phyloP scores from a whole-genome alignment of 2,113 vertebrate species.

The Rhineura floridana region DNA sequence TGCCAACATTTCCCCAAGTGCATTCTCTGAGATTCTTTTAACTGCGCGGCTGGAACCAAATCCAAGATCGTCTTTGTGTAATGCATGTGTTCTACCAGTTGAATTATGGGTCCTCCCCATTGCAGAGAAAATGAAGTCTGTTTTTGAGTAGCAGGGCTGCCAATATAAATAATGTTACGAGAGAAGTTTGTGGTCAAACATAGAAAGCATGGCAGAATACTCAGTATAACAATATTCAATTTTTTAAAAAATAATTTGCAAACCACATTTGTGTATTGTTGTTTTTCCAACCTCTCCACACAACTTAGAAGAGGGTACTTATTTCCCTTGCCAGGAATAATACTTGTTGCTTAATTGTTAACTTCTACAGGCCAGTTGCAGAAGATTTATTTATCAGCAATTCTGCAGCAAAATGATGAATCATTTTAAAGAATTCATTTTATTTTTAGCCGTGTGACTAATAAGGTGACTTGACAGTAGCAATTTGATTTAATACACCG shows the following conservation, averaged over 20 bases:
- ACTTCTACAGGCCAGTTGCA: constrained; percentile 9
- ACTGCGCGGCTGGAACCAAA: background rate
- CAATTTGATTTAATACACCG: constrained; percentile 37
- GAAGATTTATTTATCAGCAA: constrained; percentile 49
- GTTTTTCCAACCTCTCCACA: background rate
- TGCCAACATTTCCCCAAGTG: background rate
- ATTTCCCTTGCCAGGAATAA: background rate
- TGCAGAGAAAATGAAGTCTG: background rate
- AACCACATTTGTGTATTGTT: background rate
- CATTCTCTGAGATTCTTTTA: background rate
- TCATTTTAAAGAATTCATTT: constrained; percentile 39
- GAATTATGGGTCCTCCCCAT: background rate
- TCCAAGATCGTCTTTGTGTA: background rate
- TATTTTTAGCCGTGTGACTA: constrained; percentile 46
- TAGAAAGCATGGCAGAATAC: background rate
- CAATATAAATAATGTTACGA: background rate
- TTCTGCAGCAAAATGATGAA: constrained; percentile 41
- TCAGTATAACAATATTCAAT: background rate
- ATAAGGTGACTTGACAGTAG: constrained; percentile 12
- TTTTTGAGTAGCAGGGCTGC: background rate
- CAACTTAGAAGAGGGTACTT: background rate
- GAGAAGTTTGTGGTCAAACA: background rate
- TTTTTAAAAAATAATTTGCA: background rate
- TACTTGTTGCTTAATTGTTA: constrained; percentile 2
- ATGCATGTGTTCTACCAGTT: background rate